Conservation (phyloP, 1,140 invertebrate genomes). For the Nasonia vitripennis region DNA sequence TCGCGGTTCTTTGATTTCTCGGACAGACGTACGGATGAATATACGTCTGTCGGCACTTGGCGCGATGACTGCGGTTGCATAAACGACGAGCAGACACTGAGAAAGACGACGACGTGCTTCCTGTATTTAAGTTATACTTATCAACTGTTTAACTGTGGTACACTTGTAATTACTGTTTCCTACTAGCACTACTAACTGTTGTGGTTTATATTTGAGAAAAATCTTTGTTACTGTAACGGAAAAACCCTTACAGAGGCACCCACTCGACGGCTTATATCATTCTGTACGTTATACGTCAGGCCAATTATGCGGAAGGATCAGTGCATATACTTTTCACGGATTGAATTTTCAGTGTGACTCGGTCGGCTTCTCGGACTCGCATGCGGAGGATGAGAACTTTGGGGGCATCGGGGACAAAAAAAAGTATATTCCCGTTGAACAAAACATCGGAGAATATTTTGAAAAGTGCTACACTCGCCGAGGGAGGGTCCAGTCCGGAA, state of each 20-base stretch:
- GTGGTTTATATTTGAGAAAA: slow-evolving; percentile 74
- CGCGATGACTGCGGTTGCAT: slow-evolving; percentile 60
- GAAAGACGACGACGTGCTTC: slow-evolving; percentile 72
- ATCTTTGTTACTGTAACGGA: slow-evolving; percentile 73
- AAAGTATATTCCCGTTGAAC: slow-evolving; percentile 70
- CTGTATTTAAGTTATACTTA: slow-evolving; percentile 71
- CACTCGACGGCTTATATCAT: slow-evolving; percentile 64
- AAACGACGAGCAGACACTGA: slow-evolving; percentile 72
- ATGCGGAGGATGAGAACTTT: slow-evolving; percentile 63
- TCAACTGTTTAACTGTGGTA: slow-evolving; percentile 75
- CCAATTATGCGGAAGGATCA: neutral
- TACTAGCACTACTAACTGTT: slow-evolving; percentile 74
- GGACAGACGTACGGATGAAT: slow-evolving; percentile 6
- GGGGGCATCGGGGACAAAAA: slow-evolving; percentile 54
- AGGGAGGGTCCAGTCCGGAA: slow-evolving; percentile 37
- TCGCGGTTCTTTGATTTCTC: neutral
- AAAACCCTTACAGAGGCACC: slow-evolving; percentile 75
- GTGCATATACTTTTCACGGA: neutral
- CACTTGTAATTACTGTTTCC: slow-evolving; percentile 72
- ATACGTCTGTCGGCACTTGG: slow-evolving; percentile 36
- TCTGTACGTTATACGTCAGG: neutral
- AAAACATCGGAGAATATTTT: slow-evolving; percentile 72
- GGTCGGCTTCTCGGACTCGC: slow-evolving; percentile 68
- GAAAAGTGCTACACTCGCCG: slow-evolving; percentile 67
- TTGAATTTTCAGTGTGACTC: slow-evolving; percentile 51